These are phyloP conservation scores for Lucilia cuprina DNA, from an alignment of 1,140 invertebrate species.

Conservation along the genomic window DNA sequence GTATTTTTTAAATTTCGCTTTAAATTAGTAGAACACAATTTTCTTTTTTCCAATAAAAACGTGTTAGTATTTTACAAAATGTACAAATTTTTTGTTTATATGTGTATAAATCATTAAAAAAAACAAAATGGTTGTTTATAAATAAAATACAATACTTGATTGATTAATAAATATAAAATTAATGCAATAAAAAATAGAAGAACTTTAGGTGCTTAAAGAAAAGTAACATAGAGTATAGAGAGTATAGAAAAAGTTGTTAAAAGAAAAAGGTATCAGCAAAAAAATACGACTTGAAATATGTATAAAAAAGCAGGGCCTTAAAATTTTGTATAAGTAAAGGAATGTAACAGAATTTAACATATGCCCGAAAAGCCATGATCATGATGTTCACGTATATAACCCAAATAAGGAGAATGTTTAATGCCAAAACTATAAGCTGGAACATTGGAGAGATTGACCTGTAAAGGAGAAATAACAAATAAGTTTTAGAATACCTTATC, in stretches of 20 bases:
- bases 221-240: background rate
- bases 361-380: constrained; percentile 58
- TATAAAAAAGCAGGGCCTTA: background rate
- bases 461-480: constrained; percentile 4
- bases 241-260: background rate
- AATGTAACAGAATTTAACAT: constrained; percentile 44
- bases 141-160: background rate
- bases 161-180: background rate
- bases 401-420: constrained; percentile 82
- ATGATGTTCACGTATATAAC: constrained; percentile 65
- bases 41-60: background rate
- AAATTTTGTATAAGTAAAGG: background rate
- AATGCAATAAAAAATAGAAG: too few species aligned
- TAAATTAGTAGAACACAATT: background rate
- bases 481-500: background rate
- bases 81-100: background rate
- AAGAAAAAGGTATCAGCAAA: background rate
- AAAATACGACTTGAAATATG: background rate
- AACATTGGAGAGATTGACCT: constrained; percentile 67
- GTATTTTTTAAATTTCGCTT: background rate
- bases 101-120: background rate
- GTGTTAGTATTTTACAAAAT: constrained; percentile 17
- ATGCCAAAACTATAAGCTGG: constrained; percentile 85
- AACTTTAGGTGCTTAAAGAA: background rate
- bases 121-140: background rate